These are phyloP conservation scores for Pocillopora verrucosa DNA, from an alignment of 64 coral and sea anemone genomes.

Conservation along the genomic window DNA sequence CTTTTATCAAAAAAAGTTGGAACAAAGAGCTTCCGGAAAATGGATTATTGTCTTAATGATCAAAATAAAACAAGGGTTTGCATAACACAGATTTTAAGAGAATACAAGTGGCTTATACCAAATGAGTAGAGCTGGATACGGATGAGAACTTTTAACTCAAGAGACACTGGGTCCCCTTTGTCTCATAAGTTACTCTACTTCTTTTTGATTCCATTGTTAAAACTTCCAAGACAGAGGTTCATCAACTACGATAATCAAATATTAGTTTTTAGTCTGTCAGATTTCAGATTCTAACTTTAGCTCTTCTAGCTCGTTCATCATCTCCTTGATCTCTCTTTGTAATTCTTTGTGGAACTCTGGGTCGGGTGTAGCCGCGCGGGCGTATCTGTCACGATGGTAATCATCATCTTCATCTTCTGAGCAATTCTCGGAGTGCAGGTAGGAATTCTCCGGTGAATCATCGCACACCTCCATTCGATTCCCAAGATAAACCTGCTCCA, in stretches of 20 bases:
- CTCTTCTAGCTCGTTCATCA: slow-evolving; percentile 65
- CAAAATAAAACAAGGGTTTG: background rate
- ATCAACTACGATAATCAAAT: background rate
- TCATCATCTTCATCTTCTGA: slow-evolving; percentile 75
- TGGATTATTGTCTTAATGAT: background rate
- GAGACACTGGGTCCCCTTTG: too few relatives aligned
- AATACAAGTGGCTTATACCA: too few relatives aligned
- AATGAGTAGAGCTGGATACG: too few relatives aligned
- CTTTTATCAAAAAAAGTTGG: background rate
- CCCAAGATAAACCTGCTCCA: slow-evolving; percentile 85
- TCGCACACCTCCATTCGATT: slow-evolving; percentile 88
- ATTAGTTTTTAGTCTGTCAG: background rate
- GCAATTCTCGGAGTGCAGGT: slow-evolving; percentile 87
- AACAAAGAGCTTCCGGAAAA: background rate
- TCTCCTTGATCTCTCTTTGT: slow-evolving; percentile 48
- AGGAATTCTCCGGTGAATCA: slow-evolving; percentile 90
- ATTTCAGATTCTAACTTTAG: slow-evolving; percentile 65
- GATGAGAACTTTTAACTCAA: too few relatives aligned
- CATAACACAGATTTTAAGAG: too few relatives aligned
- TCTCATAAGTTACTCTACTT: too few relatives aligned
- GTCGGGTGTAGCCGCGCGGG: slow-evolving; percentile 5
- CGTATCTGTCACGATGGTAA: background rate
- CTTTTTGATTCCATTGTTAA: background rate
- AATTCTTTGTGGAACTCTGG: slow-evolving; percentile 57
- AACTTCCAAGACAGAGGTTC: background rate